phyloP scores from a whole-genome alignment of 2,797 vertebrate species.

The Phoebastria nigripes region DNA sequence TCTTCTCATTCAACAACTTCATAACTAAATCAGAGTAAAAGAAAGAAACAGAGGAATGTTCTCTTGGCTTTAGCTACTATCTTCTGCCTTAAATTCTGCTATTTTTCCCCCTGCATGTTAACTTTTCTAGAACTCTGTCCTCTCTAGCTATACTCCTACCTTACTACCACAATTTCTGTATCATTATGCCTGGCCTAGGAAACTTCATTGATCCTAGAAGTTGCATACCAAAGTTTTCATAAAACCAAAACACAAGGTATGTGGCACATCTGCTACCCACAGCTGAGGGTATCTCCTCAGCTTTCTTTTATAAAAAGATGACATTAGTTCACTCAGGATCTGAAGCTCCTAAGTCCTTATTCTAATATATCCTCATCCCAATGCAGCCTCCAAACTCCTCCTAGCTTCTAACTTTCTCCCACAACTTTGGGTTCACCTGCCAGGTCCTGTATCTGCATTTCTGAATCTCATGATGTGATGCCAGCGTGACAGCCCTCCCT shows the following conservation, averaged over 20 bases:
- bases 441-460: neutral
- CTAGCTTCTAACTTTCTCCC: neutral
- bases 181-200: neutral
- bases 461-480: neutral
- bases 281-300: neutral
- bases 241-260: neutral
- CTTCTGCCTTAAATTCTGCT: neutral
- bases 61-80: neutral
- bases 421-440: neutral
- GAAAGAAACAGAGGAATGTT: neutral
- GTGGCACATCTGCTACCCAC: neutral
- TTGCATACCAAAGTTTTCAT: neutral
- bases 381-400: neutral
- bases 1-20: neutral
- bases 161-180: neutral
- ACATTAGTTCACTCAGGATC: neutral
- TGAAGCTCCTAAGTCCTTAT: neutral
- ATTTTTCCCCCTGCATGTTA: accelerated
- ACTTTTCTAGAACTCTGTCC: neutral
- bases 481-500: neutral
- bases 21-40: neutral
- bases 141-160: neutral
- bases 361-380: neutral
- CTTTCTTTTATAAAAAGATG: neutral
- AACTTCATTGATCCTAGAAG: neutral